These are phyloP conservation scores for Gallinago media DNA, from an alignment of 2,113 vertebrate genomes.

Conservation along the genomic window DNA sequence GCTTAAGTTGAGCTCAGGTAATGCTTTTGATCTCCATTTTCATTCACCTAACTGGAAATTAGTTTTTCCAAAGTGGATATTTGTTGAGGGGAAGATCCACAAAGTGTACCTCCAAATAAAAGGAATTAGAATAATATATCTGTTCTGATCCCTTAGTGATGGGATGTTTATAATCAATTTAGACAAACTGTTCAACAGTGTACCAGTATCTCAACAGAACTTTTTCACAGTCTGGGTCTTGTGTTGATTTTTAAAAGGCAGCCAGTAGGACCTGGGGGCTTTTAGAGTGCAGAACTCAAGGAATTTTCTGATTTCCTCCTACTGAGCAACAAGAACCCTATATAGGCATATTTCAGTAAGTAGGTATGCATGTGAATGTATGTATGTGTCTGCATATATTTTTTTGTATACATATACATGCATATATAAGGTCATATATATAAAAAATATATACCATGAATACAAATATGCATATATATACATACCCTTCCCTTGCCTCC, in stretches of 20 bases:
- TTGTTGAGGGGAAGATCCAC: neutral
- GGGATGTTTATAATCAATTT: neutral
- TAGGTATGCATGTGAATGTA: neutral
- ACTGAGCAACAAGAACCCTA: neutral
- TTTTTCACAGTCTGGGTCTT: neutral
- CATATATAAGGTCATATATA: neutral
- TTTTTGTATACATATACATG: neutral
- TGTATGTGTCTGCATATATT: neutral
- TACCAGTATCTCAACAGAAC: neutral
- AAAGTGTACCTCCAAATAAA: neutral
- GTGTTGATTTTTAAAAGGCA: neutral
- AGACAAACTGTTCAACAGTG: neutral
- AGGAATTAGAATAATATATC: neutral
- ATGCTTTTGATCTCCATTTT: constrained; percentile 46
- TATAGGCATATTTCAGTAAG: neutral
- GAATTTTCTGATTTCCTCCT: neutral
- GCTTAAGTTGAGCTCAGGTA: constrained; percentile 49
- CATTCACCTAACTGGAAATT: constrained; percentile 33
- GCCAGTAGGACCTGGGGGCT: neutral
- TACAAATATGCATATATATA: neutral
- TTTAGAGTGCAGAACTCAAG: neutral
- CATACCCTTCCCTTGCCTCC: neutral
- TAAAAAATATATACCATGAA: neutral
- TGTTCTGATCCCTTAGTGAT: neutral
- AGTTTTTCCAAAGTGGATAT: neutral